Base-by-base conservation (phyloP, 2,888 invertebrate species). In the Ichneumon xanthorius region DNA sequence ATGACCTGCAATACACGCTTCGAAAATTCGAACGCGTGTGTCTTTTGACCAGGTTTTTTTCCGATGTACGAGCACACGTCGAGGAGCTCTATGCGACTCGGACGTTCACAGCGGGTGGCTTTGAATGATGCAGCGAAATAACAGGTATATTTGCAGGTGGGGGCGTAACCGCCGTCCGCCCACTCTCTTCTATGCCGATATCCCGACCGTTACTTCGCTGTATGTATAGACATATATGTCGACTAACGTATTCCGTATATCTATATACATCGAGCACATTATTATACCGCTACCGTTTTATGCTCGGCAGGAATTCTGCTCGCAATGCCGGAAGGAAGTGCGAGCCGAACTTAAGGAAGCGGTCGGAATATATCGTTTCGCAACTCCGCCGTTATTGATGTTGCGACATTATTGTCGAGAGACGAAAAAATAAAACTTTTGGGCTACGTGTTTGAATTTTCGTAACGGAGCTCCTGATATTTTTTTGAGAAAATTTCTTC, bases 81-180 rank as follows among this genome's bases (percentile, higher is more conserved):
- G 70, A 14, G 48, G 37, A 26, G n/a, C 14, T 26, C 16, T 33
- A 77, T 68, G 77, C 68, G 76, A 77, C 76, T 61, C 68, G 77
- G 67, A 80, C 80, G 77, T 80, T 72, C 72, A 48, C 45, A 68
- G 77, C 80, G 80, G 77, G 84, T 80, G 84, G 71, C 80, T 80
- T 77, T 72, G 80, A 58, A 68, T 73, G 77, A 72, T 72, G 84
- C 80, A 68, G 75, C 50, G 37, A 77, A 84, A 84, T 80, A 84
- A 80, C 80, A 84, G 84, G 72, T 80, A 84, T 73, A 70, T 70
- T 75, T 40, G 76, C 61, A 65, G 65, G 72, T 63, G 68, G 78
- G 6, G 50, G 40, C 58, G 53, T 67, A 30, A 48, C 63, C 9
- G 16, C n/a, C 26, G 63, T 77, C 76, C 70, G 50, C 81, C 78